phyloP scores from a whole-genome alignment of 2,888 invertebrate genomes.

The Lepidonotus clava region DNA sequence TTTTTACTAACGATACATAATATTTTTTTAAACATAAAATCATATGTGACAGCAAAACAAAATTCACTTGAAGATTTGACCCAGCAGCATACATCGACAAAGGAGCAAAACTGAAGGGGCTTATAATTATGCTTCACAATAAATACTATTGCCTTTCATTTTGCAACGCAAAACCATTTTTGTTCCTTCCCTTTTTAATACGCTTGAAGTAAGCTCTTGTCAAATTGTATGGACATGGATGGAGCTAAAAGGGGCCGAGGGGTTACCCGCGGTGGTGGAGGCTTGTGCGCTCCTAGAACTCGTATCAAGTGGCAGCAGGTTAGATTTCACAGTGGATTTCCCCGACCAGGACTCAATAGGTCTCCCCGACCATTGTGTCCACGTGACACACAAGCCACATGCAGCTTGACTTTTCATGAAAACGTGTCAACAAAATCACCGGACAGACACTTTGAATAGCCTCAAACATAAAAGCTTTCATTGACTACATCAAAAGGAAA shows the following conservation, averaged over 20 bases:
- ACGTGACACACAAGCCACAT: neutral
- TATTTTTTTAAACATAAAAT: too few species aligned
- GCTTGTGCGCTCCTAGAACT: neutral
- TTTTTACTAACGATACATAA: too few species aligned
- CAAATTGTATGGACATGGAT: neutral
- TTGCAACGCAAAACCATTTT: neutral
- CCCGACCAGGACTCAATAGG: neutral
- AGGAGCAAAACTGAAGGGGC: too few species aligned
- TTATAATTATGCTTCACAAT: too few species aligned
- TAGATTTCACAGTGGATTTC: neutral
- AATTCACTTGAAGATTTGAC: too few species aligned
- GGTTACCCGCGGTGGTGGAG: neutral
- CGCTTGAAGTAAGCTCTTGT: slow-evolving; percentile 24
- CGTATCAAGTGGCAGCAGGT: neutral
- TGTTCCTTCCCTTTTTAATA: neutral
- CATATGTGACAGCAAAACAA: too few species aligned
- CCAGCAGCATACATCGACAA: too few species aligned
- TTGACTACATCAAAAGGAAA: too few species aligned
- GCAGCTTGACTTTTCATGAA: slow-evolving; percentile 2
- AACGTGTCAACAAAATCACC: neutral
- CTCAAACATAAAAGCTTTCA: too few species aligned
- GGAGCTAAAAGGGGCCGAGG: too few species aligned
- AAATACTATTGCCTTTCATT: neutral
- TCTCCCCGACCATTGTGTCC: neutral
- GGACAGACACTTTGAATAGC: too few species aligned